Percentiles rank a stretch among this genome's conserved stretches.
These are phyloP conservation scores for Falcaria lacertinaria DNA, from an alignment of 2,888 invertebrate genomes.

Conservation along the genomic window DNA sequence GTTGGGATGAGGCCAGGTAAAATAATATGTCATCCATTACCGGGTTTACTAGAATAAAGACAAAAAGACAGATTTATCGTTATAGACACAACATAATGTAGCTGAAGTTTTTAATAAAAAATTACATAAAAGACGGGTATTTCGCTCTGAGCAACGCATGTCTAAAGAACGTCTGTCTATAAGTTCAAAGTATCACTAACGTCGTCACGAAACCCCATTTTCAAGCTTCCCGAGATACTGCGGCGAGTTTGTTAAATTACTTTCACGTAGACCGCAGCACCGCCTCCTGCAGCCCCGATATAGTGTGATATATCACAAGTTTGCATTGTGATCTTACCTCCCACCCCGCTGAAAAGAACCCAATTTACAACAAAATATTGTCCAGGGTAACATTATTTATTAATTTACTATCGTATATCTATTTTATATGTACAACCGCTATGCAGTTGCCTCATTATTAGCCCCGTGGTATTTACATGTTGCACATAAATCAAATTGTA, in stretches of 20 bases:
- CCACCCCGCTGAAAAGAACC: slow-evolving; percentile 38
- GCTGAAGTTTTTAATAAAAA: no score
- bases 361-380: slow-evolving; percentile 48
- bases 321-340: slow-evolving; percentile 49
- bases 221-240: slow-evolving; percentile 34
- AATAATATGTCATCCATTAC: no score
- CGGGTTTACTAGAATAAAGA: no score
- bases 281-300: slow-evolving; percentile 40
- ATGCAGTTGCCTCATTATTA: slow-evolving; percentile 26
- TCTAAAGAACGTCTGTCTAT: slow-evolving; percentile 25
- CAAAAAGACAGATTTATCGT: no score
- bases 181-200: slow-evolving; percentile 40
- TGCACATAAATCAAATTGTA: slow-evolving; percentile 31
- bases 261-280: slow-evolving; percentile 33
- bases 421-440: neutral
- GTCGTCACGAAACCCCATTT: slow-evolving; percentile 37
- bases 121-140: no score
- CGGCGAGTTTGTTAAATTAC: slow-evolving; percentile 41
- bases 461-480: slow-evolving; percentile 24
- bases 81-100: no score
- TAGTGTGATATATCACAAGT: slow-evolving; percentile 53
- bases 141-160: no score
- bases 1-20: no score
- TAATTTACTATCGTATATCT: slow-evolving; percentile 32
- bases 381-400: slow-evolving; percentile 37